Conservation (phyloP, 2,113 vertebrate species). For the Lonchura striata region DNA sequence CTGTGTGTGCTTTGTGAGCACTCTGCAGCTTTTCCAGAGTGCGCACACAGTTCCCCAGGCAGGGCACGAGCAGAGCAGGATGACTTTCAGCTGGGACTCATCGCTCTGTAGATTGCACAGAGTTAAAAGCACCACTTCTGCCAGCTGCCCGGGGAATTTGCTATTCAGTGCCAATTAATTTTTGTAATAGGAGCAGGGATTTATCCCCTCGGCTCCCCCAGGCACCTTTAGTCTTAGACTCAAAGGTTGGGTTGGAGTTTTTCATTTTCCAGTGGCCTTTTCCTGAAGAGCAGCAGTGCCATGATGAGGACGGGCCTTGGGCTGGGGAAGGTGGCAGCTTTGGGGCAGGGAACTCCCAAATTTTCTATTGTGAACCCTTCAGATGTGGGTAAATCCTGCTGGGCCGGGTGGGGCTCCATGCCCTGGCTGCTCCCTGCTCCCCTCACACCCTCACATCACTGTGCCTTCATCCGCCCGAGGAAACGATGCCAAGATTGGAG, state of each 20-base stretch:
- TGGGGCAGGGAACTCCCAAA: not conserved
- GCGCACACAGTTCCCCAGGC: not conserved
- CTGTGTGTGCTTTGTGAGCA: not conserved
- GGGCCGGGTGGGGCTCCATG: not conserved
- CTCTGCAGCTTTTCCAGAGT: not conserved
- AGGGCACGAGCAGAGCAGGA: not conserved
- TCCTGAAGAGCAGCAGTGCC: not conserved
- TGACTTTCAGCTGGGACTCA: not conserved
- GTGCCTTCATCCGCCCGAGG: conserved; percentile 54
- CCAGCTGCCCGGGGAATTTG: not conserved
- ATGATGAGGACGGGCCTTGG: not conserved
- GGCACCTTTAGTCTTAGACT: not conserved
- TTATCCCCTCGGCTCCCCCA: not conserved
- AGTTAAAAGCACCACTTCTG: not conserved
- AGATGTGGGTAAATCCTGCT: not conserved
- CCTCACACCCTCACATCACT: not conserved
- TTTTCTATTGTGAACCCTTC: not conserved
- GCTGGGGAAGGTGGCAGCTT: not conserved
- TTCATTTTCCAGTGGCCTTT: not conserved
- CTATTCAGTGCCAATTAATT: conserved; percentile 57
- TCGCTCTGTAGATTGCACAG: not conserved
- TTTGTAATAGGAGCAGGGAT: conserved; percentile 19
- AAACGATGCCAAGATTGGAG: not conserved
- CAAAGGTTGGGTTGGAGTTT: not conserved
- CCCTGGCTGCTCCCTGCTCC: not conserved